Conservation (phyloP, 2,797 vertebrate genomes). For the Numenius phaeopus region DNA sequence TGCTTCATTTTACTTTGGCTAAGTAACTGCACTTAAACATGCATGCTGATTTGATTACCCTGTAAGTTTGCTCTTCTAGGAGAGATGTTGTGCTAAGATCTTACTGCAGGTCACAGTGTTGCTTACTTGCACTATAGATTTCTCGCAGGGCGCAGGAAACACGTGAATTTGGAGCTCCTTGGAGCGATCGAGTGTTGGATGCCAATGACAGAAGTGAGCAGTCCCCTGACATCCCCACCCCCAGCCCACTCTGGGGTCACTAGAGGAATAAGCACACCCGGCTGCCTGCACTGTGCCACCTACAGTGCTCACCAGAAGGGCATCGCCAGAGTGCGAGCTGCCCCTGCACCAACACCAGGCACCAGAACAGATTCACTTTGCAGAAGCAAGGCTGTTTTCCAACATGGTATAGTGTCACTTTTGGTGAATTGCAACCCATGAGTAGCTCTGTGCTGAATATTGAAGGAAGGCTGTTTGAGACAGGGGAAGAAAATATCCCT, state of each 20-base stretch:
- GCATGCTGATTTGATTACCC: not conserved
- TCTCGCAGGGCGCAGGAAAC: not conserved
- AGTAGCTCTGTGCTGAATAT: not conserved
- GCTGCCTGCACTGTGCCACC: not conserved
- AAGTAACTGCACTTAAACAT: not conserved
- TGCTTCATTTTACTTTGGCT: not conserved
- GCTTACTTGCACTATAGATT: not conserved
- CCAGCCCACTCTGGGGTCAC: not conserved
- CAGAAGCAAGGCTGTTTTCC: not conserved
- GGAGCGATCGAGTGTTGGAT: not conserved
- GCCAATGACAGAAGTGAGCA: not conserved
- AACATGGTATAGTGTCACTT: not conserved
- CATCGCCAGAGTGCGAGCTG: not conserved
- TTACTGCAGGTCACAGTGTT: not conserved
- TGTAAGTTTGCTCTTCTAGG: not conserved
- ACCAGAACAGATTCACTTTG: not conserved
- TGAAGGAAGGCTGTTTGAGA: not conserved
- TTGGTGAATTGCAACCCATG: not conserved
- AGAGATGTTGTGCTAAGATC: not conserved
- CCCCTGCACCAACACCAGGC: not conserved
- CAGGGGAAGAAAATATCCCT: not conserved
- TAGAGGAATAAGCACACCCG: not conserved
- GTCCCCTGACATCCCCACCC: rapidly evolving
- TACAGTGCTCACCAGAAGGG: not conserved
- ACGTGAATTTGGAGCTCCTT: not conserved